Evolutionary conservation across 2,113 vertebrate genomes (phyloP).

Genomic region (Urocitellus parryii): DNA sequence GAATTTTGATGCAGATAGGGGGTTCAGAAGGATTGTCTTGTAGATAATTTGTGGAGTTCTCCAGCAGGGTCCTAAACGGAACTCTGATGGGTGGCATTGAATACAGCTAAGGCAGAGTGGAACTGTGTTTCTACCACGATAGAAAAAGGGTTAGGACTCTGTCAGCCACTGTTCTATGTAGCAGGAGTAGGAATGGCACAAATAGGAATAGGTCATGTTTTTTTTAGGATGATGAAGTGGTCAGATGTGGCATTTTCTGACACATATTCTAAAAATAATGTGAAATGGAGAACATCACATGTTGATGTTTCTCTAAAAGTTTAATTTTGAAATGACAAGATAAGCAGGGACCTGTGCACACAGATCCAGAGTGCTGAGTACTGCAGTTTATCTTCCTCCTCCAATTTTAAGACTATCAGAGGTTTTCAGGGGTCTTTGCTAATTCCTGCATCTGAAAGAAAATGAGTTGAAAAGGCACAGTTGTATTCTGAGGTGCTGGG

Average conservation of each 20-base stretch:
- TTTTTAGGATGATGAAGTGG: not conserved
- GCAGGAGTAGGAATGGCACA: not conserved
- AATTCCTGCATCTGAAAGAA: not conserved
- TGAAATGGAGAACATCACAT: rapidly evolving
- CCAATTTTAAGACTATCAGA: not conserved
- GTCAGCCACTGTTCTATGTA: not conserved
- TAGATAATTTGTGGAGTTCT: not conserved
- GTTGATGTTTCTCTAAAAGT: not conserved
- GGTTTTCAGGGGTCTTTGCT: not conserved
- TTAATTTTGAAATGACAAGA: not conserved
- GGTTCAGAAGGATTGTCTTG: slow-evolving; percentile 35
- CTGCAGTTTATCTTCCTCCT: not conserved
- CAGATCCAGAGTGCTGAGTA: not conserved
- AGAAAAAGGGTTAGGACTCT: not conserved
- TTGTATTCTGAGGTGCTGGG: not conserved
- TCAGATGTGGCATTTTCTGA: not conserved
- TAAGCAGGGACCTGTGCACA: not conserved
- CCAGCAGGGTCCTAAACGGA: not conserved
- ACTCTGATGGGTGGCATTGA: not conserved
- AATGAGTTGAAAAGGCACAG: not conserved
- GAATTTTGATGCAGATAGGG: slow-evolving; percentile 2
- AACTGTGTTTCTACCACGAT: not conserved
- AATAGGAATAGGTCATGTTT: not conserved
- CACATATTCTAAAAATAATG: not conserved
- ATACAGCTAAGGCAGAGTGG: not conserved